These are phyloP conservation scores for Melanchra persicariae DNA, from an alignment of 2,888 invertebrate species.

Conservation along the genomic window DNA sequence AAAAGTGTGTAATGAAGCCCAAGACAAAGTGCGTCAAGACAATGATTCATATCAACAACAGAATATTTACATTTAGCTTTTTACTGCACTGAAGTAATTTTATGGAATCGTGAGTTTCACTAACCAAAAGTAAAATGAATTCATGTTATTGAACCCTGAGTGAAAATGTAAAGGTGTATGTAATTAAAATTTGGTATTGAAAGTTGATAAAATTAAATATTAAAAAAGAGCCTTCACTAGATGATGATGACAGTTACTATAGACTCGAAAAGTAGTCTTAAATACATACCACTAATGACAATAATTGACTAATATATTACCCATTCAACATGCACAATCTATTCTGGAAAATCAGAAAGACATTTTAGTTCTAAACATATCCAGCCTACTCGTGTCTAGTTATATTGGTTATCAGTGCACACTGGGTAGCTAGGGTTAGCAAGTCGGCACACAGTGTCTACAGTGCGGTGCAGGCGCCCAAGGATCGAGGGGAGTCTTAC, in stretches of 20 bases:
- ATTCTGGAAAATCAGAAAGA: slow-evolving; percentile 80
- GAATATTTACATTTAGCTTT: slow-evolving; percentile 39
- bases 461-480: slow-evolving; percentile 80
- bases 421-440: slow-evolving; percentile 78
- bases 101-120: slow-evolving; percentile 39
- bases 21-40: slow-evolving; percentile 45
- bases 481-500: slow-evolving; percentile 93
- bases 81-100: slow-evolving; percentile 77
- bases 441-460: slow-evolving; percentile 80
- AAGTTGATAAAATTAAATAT: slow-evolving; percentile 12
- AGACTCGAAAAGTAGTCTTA: slow-evolving; percentile 42
- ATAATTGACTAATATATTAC: slow-evolving; percentile 72
- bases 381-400: slow-evolving; percentile 67
- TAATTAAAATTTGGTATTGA: slow-evolving; percentile 23
- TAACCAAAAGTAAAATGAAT: slow-evolving; percentile 25
- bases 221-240: slow-evolving; percentile 19
- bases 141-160: background rate
- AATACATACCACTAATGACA: slow-evolving; percentile 74
- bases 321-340: slow-evolving; percentile 86
- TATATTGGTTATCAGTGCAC: slow-evolving; percentile 73
- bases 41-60: slow-evolving; percentile 42
- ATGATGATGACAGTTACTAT: slow-evolving; percentile 35
- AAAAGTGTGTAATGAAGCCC: slow-evolving; percentile 58
- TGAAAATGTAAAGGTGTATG: slow-evolving; percentile 27
- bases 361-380: slow-evolving; percentile 71